Evolutionary conservation across 2,888 invertebrate genomes (phyloP), one percentile per base, ranked within the genome.

Genomic region (Lasioglossum lativentre): DNA sequence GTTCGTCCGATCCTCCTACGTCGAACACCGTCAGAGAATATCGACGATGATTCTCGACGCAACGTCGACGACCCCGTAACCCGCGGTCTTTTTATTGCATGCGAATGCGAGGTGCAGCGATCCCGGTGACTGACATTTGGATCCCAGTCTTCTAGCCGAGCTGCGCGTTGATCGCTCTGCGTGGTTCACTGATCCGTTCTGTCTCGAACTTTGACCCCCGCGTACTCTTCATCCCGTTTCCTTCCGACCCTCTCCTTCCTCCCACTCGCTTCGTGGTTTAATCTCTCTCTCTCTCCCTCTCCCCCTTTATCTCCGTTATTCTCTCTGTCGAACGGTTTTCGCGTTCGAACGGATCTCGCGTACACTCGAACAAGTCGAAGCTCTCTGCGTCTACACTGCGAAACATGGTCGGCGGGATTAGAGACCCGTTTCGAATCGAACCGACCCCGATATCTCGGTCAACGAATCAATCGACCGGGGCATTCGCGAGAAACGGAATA

Each of bases 341-440:
- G 16, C 40, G 16, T 68, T 23, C 45, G 12, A 71, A 59, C 23
- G 27, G 27, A 59, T 34, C 71, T n/a, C 70, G 27, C 27, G 59
- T 19, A 68, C 68, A 38, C 66, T 45, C 16, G 19, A 59, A 34
- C 16, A 23, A 23, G 74, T 30, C 52, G 42, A 30, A 40, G 68
- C 10, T 52, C 10, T 52, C 76, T 75, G 70, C 66, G 38, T 77
- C 81, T 81, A 71, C n/a, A 80, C 78, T 70, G 78, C 78, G 34
- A 71, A 78, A 80, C 45, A 34, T 66, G 23, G 42, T 56, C 38
- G 52, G 63, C 63, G 63, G 63, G 63, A 63, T 63, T 63, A 63
- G 63, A 16, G 30, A 63, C 30, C 16, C 27, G 30, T 63, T 63
- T 14, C 59, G 59, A 59, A 30, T 63, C 30, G 63, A 63, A 30